Base-by-base conservation (phyloP, 2,888 invertebrate genomes). In the Trissolcus brochymenae region DNA sequence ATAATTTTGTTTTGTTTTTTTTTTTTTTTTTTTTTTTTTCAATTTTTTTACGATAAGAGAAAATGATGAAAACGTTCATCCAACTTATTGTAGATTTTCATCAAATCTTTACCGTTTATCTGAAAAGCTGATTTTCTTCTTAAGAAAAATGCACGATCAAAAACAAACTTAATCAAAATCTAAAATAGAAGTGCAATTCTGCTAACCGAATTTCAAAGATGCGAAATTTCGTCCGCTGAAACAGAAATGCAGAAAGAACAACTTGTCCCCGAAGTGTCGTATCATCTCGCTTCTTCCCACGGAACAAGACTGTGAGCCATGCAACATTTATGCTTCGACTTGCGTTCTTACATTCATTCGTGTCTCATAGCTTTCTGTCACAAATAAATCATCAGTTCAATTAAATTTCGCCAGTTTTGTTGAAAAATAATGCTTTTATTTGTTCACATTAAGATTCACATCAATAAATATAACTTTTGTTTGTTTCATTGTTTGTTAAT, bases 221-320 rank as follows among this genome's bases (percentile, higher is more conserved):
- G 49, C 57, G 57, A 17, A 67, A 62, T 74, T 62, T 56, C 53
- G 74, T 64, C 67, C 60, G 40, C 62, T 17, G 53, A 19, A 19
- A 35, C 57, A 55, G 49, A 62, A n/a, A 49, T 46, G 25, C 57
- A 72, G 62, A 76, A 51, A 81, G 82, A 84, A 84, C 87, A 87
- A 87, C 85, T 86, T 82, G 85, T 87, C 87, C 87, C 87, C 72
- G 79, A 86, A 86, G 87, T 87, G 86, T 86, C 86, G 86, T 88
- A 87, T 87, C 87, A 84, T 84, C 76, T 79, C 79, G n/a, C 67
- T 76, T 76, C 81, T 79, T 72, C 74, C 70, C 80, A 73, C 79
- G 78, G 78, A 82, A 81, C 82, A 82, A 81, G 83, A 86, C 86
- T 85, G 86, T 84, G 87, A 86, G 81, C 86, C 85, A 84, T 87